Evolutionary conservation across 2,888 invertebrate genomes (phyloP).

Genomic region (Drosophila anceps): DNA sequence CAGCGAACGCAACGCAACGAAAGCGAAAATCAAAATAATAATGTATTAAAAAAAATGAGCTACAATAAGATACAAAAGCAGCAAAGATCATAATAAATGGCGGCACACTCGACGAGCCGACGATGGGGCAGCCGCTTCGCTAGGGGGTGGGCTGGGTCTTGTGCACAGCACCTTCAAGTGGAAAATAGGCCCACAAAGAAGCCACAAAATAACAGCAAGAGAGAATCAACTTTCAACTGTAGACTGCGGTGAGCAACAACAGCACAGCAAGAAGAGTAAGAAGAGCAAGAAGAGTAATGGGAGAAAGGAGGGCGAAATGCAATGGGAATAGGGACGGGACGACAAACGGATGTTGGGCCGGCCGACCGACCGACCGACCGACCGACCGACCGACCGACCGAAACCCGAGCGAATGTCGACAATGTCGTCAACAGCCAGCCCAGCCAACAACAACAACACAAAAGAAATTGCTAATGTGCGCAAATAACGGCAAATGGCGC

Average conservation of each 20-base stretch:
- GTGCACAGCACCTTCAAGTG: constrained; percentile 39
- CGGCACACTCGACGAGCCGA: constrained; percentile 8
- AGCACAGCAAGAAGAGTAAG: background rate
- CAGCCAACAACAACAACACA: constrained; percentile 40
- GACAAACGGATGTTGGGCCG: constrained; percentile 25
- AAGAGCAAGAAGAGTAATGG: background rate
- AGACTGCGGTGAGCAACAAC: background rate
- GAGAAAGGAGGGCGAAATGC: background rate
- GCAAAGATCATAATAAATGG: constrained; percentile 50
- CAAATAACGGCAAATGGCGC: constrained; percentile 72
- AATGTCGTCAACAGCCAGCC: constrained; percentile 44
- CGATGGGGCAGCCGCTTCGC: no score
- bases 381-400: constrained; percentile 4
- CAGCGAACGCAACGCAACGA: constrained; percentile 27
- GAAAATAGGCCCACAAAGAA: constrained; percentile 65
- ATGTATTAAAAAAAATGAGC: constrained; percentile 60
- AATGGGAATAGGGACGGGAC: background rate
- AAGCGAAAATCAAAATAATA: constrained; percentile 53
- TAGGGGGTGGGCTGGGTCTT: constrained; percentile 4
- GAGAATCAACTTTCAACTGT: constrained; percentile 11
- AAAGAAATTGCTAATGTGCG: constrained; percentile 76
- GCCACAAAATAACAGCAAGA: constrained; percentile 40
- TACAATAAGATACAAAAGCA: constrained; percentile 64
- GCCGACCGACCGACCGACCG: constrained; percentile 1
- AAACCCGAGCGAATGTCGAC: constrained; percentile 8